These are phyloP conservation scores for Galleria mellonella DNA, from an alignment of 1,140 invertebrate species.

Conservation along the genomic window DNA sequence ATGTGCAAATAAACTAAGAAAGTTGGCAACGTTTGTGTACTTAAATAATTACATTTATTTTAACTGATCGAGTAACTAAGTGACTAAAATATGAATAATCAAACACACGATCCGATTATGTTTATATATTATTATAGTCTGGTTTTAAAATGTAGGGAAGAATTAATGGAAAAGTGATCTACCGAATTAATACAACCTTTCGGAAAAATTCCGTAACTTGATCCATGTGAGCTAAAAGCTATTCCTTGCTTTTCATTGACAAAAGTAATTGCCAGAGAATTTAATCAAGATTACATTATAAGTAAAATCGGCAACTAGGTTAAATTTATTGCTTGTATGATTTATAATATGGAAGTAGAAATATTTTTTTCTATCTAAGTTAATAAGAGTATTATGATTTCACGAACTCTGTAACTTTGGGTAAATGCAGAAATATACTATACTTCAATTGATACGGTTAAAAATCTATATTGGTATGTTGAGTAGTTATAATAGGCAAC, in stretches of 20 bases:
- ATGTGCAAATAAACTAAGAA: conserved; percentile 73
- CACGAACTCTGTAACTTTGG: too few species aligned
- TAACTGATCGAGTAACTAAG: conserved; percentile 67
- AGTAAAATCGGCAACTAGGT: too few species aligned
- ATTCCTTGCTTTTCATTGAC: too few species aligned
- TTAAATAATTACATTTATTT: conserved; percentile 66
- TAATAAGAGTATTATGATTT: background rate
- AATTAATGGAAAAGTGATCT: too few species aligned
- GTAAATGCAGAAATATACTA: conserved; percentile 6
- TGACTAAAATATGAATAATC: conserved; percentile 69
- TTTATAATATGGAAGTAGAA: too few species aligned
- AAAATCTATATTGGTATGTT: conserved; percentile 13
- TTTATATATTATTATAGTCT: conserved; percentile 10
- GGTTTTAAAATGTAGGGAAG: conserved; percentile 11
- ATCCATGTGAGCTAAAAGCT: too few species aligned
- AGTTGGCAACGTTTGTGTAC: conserved; percentile 68
- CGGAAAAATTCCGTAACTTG: too few species aligned
- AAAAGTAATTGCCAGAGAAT: too few species aligned
- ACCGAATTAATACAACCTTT: too few species aligned
- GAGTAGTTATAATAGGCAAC: conserved; percentile 10
- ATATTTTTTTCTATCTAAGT: too few species aligned
- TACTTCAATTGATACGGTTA: background rate
- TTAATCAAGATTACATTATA: background rate
- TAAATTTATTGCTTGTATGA: too few species aligned
- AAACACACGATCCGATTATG: conserved; percentile 50